Conservation (phyloP, 1,140 invertebrate genomes). For the Euura saliciscinereae region DNA sequence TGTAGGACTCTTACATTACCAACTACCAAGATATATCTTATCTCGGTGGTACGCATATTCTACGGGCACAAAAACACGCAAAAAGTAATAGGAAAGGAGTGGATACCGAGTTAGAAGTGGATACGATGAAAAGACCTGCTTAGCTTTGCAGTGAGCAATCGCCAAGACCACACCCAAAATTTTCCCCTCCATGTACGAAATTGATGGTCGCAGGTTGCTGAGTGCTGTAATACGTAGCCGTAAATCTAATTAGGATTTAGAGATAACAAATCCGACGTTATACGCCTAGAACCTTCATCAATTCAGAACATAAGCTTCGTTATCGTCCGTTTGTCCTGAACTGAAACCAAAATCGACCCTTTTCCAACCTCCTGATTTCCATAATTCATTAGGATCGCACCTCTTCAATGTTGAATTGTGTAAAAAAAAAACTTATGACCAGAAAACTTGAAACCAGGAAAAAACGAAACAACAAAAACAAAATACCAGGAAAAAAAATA, state of each 20-base stretch:
- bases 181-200: background rate
- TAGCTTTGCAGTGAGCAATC: background rate
- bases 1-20: background rate
- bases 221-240: background rate
- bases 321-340: too few relatives aligned
- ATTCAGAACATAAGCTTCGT: too few relatives aligned
- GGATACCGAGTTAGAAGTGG: background rate
- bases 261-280: background rate
- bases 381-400: too few relatives aligned
- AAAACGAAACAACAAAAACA: too few relatives aligned
- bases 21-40: background rate
- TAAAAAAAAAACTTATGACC: too few relatives aligned
- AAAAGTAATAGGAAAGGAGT: background rate
- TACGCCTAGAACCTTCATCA: background rate
- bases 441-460: too few relatives aligned
- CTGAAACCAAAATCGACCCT: too few relatives aligned
- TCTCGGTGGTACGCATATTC: too few relatives aligned
- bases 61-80: background rate
- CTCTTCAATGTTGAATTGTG: too few relatives aligned
- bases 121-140: background rate
- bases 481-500: too few relatives aligned
- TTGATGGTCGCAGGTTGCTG: background rate
- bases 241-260: background rate
- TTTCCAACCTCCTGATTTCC: too few relatives aligned
- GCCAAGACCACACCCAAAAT: background rate